These are phyloP conservation scores for Gambusia affinis DNA, from an alignment of 2,113 vertebrate species.

Conservation along the genomic window DNA sequence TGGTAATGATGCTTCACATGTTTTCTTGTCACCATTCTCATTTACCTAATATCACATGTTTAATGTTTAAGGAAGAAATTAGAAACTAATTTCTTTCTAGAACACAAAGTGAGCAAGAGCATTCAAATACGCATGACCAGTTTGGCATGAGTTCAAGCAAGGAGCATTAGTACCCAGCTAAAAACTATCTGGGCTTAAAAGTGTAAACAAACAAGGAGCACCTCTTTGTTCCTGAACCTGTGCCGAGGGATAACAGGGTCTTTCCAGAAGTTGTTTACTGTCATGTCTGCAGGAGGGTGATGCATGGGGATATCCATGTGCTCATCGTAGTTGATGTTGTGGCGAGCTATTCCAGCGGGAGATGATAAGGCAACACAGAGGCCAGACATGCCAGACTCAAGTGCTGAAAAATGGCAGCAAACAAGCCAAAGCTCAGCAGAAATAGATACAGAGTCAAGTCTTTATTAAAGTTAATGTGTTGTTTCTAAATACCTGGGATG, in stretches of 20 bases:
- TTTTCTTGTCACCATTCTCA: slow-evolving; percentile 71
- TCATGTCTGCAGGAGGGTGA: slow-evolving; percentile 87
- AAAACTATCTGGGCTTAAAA: neutral
- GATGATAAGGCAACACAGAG: slow-evolving; percentile 82
- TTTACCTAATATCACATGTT: slow-evolving; percentile 78
- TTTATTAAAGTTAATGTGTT: neutral
- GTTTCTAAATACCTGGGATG: slow-evolving; percentile 65
- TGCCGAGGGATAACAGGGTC: slow-evolving; percentile 89
- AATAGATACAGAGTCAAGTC: neutral
- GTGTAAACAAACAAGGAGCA: slow-evolving; percentile 47
- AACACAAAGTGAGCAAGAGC: neutral
- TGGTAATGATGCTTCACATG: slow-evolving; percentile 46
- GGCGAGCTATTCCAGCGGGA: slow-evolving; percentile 83
- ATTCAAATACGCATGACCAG: neutral
- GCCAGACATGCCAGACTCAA: slow-evolving; percentile 66
- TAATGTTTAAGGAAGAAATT: slow-evolving; percentile 11
- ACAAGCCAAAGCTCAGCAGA: neutral
- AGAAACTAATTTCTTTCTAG: slow-evolving; percentile 22
- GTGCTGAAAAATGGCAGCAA: slow-evolving; percentile 40
- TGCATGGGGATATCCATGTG: slow-evolving; percentile 86
- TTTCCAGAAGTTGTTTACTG: slow-evolving; percentile 83
- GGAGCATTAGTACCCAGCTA: neutral
- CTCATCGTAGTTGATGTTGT: slow-evolving; percentile 89
- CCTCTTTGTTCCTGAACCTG: slow-evolving; percentile 88
- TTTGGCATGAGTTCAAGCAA: neutral